These are phyloP conservation scores for Adelphocoris suturalis DNA, from an alignment of 2,888 invertebrate genomes.

Conservation along the genomic window DNA sequence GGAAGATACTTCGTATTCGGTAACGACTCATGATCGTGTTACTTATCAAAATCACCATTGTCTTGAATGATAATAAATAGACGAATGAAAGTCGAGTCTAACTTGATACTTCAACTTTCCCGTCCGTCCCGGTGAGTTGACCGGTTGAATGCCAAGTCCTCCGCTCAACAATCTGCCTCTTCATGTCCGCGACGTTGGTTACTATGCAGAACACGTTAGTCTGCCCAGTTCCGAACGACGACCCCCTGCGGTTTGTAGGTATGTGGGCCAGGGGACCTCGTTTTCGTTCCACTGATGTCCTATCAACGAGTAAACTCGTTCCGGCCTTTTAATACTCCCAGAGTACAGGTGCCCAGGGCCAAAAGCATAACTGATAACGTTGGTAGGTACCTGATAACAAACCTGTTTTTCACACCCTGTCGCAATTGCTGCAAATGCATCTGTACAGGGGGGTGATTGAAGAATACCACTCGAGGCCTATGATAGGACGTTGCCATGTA, in stretches of 20 bases:
- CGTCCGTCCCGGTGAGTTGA: background rate
- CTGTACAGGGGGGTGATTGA: no score
- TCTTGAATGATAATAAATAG: background rate
- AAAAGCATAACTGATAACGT: no score
- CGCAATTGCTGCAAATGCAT: no score
- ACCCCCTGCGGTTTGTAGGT: slow-evolving; percentile 6
- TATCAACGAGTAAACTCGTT: no score
- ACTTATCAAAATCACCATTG: background rate
- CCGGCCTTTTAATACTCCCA: no score
- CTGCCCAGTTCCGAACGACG: background rate
- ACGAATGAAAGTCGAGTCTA: slow-evolving; percentile 2
- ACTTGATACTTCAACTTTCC: background rate
- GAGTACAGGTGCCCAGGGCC: no score
- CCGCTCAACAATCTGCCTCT: no score
- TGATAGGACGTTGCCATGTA: no score
- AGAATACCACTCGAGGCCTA: no score
- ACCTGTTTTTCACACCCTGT: no score
- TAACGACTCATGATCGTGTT: background rate
- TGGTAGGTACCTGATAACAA: no score
- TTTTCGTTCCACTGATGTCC: background rate
- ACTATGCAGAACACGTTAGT: slow-evolving; percentile 5
- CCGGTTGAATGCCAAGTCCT: background rate
- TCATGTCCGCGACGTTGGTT: background rate
- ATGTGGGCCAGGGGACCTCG: background rate
- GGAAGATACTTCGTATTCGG: no score